Evolutionary conservation across 2,797 vertebrate genomes (phyloP).

Genomic region (Synaphobranchus kaupii): DNA sequence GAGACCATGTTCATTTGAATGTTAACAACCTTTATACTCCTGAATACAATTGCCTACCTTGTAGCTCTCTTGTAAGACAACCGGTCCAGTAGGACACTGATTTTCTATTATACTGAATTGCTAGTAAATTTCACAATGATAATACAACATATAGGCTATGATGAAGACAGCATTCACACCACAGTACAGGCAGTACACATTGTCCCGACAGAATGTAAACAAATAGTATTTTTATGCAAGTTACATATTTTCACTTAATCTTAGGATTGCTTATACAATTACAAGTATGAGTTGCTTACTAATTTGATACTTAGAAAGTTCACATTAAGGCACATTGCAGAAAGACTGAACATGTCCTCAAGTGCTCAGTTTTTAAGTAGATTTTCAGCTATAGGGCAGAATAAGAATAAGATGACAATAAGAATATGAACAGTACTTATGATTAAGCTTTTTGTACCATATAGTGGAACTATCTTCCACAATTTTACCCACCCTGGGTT

Average conservation of each 20-base stretch:
- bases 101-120: background rate
- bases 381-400: background rate
- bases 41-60: conserved; percentile 12
- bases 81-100: background rate
- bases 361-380: background rate
- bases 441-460: too few species aligned
- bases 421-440: too few species aligned
- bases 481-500: background rate
- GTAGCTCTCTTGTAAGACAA: conserved; percentile 15
- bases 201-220: background rate
- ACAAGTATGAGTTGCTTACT: background rate
- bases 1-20: conserved; percentile 31
- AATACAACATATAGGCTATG: background rate
- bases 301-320: background rate
- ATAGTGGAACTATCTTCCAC: background rate
- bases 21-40: conserved; percentile 24
- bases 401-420: background rate
- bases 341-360: background rate
- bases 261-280: background rate
- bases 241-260: background rate
- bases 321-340: background rate
- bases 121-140: background rate
- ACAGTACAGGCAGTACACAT: background rate
- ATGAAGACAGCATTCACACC: background rate
- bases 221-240: background rate